A percentile compares a stretch with the other conserved stretches of the same genome.
Evolutionary conservation across 2,113 vertebrate genomes (phyloP).

Genomic region (Prunella fulvescens): DNA sequence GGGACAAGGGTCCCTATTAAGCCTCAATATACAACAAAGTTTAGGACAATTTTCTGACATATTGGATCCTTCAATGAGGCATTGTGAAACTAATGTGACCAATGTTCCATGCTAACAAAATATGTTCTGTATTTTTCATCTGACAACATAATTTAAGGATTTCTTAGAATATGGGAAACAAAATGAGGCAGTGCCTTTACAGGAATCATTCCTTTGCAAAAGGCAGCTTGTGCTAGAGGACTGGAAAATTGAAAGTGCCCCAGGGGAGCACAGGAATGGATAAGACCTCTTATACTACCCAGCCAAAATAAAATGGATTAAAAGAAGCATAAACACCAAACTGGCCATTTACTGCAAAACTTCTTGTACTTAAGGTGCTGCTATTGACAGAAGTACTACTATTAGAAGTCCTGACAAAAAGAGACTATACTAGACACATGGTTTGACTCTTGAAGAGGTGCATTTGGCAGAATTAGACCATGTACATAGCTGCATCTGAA

Average conservation of each 20-base stretch:
- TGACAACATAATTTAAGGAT: slow-evolving; percentile 1
- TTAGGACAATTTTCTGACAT: slow-evolving; percentile 28
- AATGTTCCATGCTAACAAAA: background rate
- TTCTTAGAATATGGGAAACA: background rate
- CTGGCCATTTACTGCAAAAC: background rate
- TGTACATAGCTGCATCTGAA: background rate
- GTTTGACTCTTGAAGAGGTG: background rate
- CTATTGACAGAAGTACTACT: background rate
- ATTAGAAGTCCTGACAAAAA: background rate
- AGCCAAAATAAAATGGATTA: background rate
- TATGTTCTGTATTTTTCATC: background rate
- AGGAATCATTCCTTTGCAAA: background rate
- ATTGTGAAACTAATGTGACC: background rate
- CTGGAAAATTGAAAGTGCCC: background rate
- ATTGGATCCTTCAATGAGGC: slow-evolving; percentile 1
- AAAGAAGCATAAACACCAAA: background rate
- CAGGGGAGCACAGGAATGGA: background rate
- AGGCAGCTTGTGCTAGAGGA: background rate
- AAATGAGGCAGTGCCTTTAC: background rate
- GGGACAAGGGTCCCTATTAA: background rate
- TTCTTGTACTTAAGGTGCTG: background rate
- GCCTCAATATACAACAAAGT: background rate
- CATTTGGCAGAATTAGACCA: background rate
- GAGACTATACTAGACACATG: fast-evolving
- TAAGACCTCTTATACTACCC: background rate